These are phyloP conservation scores for Dasypus novemcinctus DNA, from an alignment of 2,113 vertebrate species.

Conservation along the genomic window DNA sequence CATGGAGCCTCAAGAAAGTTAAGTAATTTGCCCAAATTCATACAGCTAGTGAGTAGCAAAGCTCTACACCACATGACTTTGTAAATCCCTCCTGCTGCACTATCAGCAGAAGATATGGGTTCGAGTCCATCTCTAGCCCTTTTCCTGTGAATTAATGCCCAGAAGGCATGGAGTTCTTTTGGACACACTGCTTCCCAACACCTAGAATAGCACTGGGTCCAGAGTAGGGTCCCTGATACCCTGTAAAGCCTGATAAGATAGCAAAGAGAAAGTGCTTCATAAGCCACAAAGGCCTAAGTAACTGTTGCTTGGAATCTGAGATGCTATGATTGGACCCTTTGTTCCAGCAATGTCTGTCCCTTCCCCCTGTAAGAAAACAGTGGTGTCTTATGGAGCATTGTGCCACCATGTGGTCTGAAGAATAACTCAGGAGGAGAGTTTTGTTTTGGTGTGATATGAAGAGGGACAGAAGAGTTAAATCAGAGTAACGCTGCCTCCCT, in stretches of 20 bases:
- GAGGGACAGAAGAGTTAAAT: not conserved
- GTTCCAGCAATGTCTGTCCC: not conserved
- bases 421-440: not conserved
- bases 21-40: not conserved
- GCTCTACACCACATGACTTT: not conserved
- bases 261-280: not conserved
- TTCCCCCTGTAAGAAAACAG: not conserved
- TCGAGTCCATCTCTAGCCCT: not conserved
- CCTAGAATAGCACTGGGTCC: not conserved
- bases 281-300: not conserved
- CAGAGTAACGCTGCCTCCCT: not conserved
- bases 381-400: not conserved
- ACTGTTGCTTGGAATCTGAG: not conserved
- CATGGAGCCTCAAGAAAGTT: not conserved
- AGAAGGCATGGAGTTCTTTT: not conserved
- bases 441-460: not conserved
- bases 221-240: not conserved
- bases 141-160: not conserved
- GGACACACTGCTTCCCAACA: not conserved
- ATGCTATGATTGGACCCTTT: constrained; percentile 20
- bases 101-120: not conserved
- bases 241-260: not conserved
- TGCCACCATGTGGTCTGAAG: not conserved
- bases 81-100: not conserved
- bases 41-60: not conserved